Base-by-base conservation (phyloP, 2,797 vertebrate genomes). In the Mormyrus hasselquistii region DNA sequence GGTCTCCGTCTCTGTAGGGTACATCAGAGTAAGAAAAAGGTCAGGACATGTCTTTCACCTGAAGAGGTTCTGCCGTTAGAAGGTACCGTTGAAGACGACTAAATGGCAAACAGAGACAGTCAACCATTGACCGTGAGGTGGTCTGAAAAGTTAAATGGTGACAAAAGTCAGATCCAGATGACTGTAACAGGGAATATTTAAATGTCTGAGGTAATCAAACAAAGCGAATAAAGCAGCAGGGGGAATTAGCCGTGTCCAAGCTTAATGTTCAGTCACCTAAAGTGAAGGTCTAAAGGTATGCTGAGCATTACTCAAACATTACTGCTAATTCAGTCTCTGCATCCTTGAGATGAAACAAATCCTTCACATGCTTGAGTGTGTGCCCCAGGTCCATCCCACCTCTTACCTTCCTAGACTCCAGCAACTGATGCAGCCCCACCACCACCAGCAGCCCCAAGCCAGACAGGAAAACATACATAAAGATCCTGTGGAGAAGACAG, bases 401-500 rank as follows among this genome's bases (percentile, higher is more conserved):
- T 65, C 92, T 92, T 94, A 99, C 98, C 97, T 99, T 99, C 91
- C 98, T 97, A 83, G 98, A 98, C 93, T 99, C 98, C 79, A 99
- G 92, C 41, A 99, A 95, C 91, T 99, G 98, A 93, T 99, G 98
- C 57, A 99, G 96, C 29, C 98, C 98, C 10, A 99, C 96, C 52
- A 98, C 89, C 59, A 98, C 94, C 25, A 99, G 96, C 16, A 99
- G 95, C 14, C 98, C 96, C 88, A 99, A 97, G 6, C 98, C 98
- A n/a, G 96, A 97, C 0, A 99, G 97, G 94, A 99, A 99, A 93
- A 99, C 95, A 69, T 99, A 99, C 97, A 99, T 96, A 94, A 99
- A 99, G 94, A 99, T 98, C 92, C 98, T 99, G 92, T 10, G 19
- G 73, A 87, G 41, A 62, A 5, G 9, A 79, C 12, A 0, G 29